Percentiles rank a stretch among this genome's conserved stretches.
Evolutionary conservation across 2,113 vertebrate genomes (phyloP).

Genomic region (Antigone vipio): DNA sequence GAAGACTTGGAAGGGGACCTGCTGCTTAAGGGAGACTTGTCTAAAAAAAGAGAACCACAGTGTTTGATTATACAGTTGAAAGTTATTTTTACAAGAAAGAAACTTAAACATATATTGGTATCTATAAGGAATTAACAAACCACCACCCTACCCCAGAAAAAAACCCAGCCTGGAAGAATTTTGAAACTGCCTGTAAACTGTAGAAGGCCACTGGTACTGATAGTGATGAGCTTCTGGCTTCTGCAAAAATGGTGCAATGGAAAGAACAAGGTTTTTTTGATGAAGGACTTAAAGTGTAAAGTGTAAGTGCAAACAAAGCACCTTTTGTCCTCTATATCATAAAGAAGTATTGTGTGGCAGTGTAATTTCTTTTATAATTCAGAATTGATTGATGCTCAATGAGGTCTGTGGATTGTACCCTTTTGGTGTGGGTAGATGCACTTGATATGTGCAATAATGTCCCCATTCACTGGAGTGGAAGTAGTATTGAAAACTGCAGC

Average conservation of each 20-base stretch:
- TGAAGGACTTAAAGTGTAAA: not conserved
- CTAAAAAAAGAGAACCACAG: not conserved
- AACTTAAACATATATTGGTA: not conserved
- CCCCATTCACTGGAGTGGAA: constrained; percentile 16
- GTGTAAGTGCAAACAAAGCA: constrained; percentile 34
- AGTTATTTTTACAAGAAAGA: not conserved
- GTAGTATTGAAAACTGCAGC: not conserved
- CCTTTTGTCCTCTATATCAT: constrained; percentile 33
- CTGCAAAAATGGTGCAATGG: not conserved
- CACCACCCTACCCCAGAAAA: not conserved
- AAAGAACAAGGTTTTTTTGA: not conserved
- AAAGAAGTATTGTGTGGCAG: constrained; percentile 21
- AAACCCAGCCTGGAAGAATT: not conserved
- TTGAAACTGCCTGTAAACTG: not conserved
- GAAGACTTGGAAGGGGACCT: not conserved
- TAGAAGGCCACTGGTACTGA: not conserved
- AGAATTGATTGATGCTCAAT: constrained; percentile 1
- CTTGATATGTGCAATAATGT: constrained; percentile 41
- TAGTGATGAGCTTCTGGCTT: not conserved
- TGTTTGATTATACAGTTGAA: not conserved
- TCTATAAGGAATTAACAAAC: not conserved
- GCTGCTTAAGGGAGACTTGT: not conserved
- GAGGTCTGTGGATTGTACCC: constrained; percentile 8
- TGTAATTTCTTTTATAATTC: constrained; percentile 41
- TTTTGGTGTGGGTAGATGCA: constrained; percentile 34